Evolutionary conservation across 2,888 invertebrate species (phyloP).

Genomic region (Molanna angustata): DNA sequence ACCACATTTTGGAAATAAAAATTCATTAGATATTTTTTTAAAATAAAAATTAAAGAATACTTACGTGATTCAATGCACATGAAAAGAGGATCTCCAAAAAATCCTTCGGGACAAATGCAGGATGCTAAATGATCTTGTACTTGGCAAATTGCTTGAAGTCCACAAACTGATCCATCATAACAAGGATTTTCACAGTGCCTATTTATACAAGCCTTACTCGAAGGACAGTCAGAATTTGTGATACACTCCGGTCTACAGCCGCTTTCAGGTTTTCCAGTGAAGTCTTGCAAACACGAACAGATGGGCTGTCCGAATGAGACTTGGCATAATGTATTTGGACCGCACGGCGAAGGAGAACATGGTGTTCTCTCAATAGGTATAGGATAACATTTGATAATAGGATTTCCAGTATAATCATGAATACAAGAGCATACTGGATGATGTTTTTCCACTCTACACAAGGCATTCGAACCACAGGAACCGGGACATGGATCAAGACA

Average conservation of each 20-base stretch:
- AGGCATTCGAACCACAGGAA: constrained; percentile 72
- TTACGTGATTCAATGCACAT: constrained; percentile 64
- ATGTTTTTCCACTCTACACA: constrained; percentile 73
- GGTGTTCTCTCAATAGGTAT: constrained; percentile 61
- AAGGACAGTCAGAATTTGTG: constrained; percentile 78
- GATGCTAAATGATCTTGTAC: constrained; percentile 81
- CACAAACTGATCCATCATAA: constrained; percentile 66
- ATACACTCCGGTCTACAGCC: constrained; percentile 78
- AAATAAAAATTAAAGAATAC: constrained; percentile 32
- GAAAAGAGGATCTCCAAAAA: constrained; percentile 75
- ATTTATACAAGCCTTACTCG: constrained; percentile 71
- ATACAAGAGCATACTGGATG: constrained; percentile 77
- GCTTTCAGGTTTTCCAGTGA: constrained; percentile 73
- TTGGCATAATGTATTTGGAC: constrained; percentile 75
- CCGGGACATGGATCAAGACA: constrained; percentile 83
- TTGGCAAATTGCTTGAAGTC: constrained; percentile 74
- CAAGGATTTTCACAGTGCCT: constrained; percentile 75
- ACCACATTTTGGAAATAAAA: too few species aligned
- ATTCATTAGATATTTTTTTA: too few species aligned
- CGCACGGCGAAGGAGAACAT: constrained; percentile 74
- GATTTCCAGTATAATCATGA: constrained; percentile 72
- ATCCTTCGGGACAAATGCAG: constrained; percentile 74
- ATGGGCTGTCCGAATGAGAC: constrained; percentile 66
- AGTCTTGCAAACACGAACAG: constrained; percentile 74
- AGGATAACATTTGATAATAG: constrained; percentile 68